Base-by-base conservation (phyloP, 2,888 invertebrate genomes). In the Galerucella pusilla region DNA sequence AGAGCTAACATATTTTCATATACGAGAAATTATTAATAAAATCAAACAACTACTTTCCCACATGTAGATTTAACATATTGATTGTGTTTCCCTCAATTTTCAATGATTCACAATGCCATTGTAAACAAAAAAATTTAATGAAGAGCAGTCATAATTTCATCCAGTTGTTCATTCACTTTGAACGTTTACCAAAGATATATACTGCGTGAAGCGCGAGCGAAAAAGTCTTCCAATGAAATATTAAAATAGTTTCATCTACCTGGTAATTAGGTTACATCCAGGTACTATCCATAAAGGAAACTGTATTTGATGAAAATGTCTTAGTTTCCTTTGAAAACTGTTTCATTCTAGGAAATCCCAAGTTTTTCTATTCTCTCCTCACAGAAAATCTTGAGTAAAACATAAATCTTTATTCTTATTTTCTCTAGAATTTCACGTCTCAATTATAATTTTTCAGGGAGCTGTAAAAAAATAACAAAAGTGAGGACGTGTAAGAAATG, bases 401-500 rank as follows among this genome's bases (percentile, higher is more conserved):
- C 20, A 65, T 65, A 65, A 65, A 65, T 65, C 64, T 65, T 64
- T 46, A 16, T 65, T 20, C 46, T 65, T 46, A 46, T 65, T 65
- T 65, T 65, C 46, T 20, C 64, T 46, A 46, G 46, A 65, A 46
- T 20, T 65, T 49, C 20, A 65, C 46, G 64, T 65, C 64, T 65
- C 64, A 65, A 65, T 65, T 65, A 65, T 46, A 65, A 65, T 45
- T 46, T 65, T 65, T 46, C 46, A 45, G 46, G 64, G 64, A 65
- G 64, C 64, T 10, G 46, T 20, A 65, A 71, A 35, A 35, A 5
- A 25, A 71, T 59, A 71, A 66, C 57, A 59, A 71, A 66, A 65
- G 59, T 52, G 66, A 46, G 65, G 42, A 66, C 71, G 71, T 71
- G 71, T 65, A 54, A 71, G 59, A 71, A 57, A 54, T 46, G 46